Base-by-base conservation (phyloP, 2,797 vertebrate genomes). In the Scarus forsteni region DNA sequence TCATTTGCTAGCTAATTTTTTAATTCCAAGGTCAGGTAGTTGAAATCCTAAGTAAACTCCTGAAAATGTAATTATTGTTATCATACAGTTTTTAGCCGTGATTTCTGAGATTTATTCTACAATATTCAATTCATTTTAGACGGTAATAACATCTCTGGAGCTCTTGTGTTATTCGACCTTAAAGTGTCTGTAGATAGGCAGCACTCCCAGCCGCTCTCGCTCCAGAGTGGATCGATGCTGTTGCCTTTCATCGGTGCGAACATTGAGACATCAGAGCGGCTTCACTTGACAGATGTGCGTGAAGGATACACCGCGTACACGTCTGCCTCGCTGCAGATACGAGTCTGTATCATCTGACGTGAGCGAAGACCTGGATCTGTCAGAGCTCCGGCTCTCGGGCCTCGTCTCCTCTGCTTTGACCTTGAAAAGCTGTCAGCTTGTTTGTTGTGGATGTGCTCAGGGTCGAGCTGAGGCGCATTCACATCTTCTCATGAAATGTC, bases 181-280 rank as follows among this genome's bases (percentile, higher is more conserved):
- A 19, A 11, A 39, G 42, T 6, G 13, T 18, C 10, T 34, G 9
- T 52, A 3, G 6, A 14, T 35, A 36, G 66, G 60, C 42, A 46
- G 7, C 19, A 51, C 50, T 12, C 43, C 53, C 16, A 61, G 15
- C 51, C 75, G 67, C 58, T 15, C 0, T 10, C 63, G 72, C 60
- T 50, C 51, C 66, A 36, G 65, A 60, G 58, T 11, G 35, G 76
- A 82, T 87, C 50, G 36, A 78, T 75, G 73, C 52, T 75, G 1
- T 4, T 10, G 50, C 70, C 79, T 72, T 71, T 60, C 73, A 75
- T 83, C 18, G 34, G 63, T 56, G 13, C 60, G 40, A 49, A 45
- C 68, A 75, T 82, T 75, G 75, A 88, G 83, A 81, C 79, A 43
- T 89, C 86, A 72, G 69, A 42, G 59, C 70, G 6, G 68, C 72